Evolutionary conservation across 2,888 invertebrate genomes (phyloP), one percentile per base, ranked within the genome.

Genomic region (Dorcus parallelipipedus): DNA sequence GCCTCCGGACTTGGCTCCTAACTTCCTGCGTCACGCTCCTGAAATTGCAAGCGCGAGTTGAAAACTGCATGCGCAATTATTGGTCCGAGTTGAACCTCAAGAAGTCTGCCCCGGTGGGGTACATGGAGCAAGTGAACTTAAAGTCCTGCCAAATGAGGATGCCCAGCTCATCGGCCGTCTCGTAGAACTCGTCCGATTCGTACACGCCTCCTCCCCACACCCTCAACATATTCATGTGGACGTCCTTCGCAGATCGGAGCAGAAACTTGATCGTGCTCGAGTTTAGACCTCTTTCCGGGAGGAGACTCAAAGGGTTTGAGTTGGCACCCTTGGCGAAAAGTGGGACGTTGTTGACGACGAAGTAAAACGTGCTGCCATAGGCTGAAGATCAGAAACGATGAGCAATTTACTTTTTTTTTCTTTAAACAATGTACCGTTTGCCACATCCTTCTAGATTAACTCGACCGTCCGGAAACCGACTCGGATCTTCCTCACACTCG

Each of bases 191-290:
- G 66, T 97, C 92, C 0, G 89, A 87, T 74, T 97, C 97, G 71
- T 97, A 99, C 0, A 94, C 80, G 0, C 97, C 98, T 9, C 98
- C 98, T 26, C 98, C 98, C 98, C 98, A 99, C 1, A 98, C 92
- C n/a, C 98, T 83, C 9, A 98, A 78, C 88, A 94, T 93, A 71
- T 93, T 92, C 91, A 96, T 95, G 73, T 97, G 86, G 0, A 89
- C 87, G 7, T 88, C 85, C 64, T 84, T 85, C 0, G 89, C 89
- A 0, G 91, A 86, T 53, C 77, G 72, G 40, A 97, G 75, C 1
- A 95, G 79, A 62, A 83, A 78, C 38, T 83, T 78, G 53, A 93
- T 84, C 79, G 82, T 80, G 67, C 79, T 81, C 23, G 76, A 73
- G 62, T 86, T 77, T 20, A 82, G 81, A 1, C 88, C 84, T 38